These are phyloP conservation scores for Anagyrus pseudococci DNA, from an alignment of 2,888 invertebrate genomes.

Conservation along the genomic window DNA sequence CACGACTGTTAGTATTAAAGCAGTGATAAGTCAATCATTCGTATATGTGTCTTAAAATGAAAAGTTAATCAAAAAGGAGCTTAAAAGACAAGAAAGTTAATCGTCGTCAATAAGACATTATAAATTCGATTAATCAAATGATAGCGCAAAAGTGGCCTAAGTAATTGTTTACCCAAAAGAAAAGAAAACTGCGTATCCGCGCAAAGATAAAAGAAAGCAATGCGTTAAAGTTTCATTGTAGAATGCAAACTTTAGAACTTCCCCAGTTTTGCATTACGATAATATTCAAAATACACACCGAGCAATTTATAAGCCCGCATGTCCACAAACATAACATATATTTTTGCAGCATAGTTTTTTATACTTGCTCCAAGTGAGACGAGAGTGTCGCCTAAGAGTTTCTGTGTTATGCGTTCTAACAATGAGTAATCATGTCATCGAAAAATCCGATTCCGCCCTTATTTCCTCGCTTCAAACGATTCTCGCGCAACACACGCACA, in stretches of 20 bases:
- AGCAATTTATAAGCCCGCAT: too few species aligned
- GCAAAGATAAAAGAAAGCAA: neutral
- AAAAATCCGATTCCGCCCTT: conserved; percentile 25
- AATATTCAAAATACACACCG: too few species aligned
- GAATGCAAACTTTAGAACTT: too few species aligned
- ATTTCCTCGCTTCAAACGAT: neutral
- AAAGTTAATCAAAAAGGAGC: conserved; percentile 13
- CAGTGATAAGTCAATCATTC: neutral
- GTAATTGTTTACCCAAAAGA: neutral
- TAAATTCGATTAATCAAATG: neutral
- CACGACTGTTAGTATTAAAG: too few species aligned
- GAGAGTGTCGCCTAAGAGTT: neutral
- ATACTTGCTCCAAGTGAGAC: conserved; percentile 25
- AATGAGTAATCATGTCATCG: conserved; percentile 5
- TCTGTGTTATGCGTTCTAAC: neutral
- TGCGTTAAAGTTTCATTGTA: too few species aligned
- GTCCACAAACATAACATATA: too few species aligned
- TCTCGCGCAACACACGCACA: conserved; percentile 23
- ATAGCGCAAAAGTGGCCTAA: conserved; percentile 19
- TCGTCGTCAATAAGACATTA: neutral
- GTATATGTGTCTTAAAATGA: conserved; percentile 9
- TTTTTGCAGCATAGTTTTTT: conserved; percentile 36
- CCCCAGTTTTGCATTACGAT: too few species aligned
- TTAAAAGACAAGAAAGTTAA: conserved; percentile 11
- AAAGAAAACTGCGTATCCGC: too few species aligned